Percentiles rank a stretch among this genome's conserved stretches.
Evolutionary conservation across 2,888 invertebrate genomes (phyloP).

Genomic region (Leptinotarsa tumamoca): DNA sequence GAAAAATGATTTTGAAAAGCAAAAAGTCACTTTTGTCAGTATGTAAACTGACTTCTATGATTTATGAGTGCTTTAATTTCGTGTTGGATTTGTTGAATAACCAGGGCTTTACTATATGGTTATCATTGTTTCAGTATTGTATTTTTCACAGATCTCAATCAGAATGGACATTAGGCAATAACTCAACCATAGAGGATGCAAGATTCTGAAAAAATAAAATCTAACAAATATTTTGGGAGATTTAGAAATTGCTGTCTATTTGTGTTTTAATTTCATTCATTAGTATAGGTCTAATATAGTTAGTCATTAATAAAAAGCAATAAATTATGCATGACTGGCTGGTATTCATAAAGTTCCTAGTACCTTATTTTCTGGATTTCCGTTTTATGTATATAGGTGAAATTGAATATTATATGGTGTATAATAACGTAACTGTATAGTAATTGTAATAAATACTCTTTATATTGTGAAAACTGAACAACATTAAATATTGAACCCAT

Average conservation of each 20-base stretch:
- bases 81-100: background rate
- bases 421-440: too few species aligned
- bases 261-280: background rate
- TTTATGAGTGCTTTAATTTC: background rate
- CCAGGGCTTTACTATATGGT: constrained; percentile 8
- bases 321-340: background rate
- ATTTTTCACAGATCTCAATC: constrained; percentile 36
- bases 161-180: constrained; percentile 29
- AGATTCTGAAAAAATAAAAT: constrained; percentile 1
- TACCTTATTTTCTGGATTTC: too few species aligned
- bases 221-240: background rate
- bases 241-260: constrained; percentile 2
- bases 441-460: too few species aligned
- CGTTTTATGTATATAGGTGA: too few species aligned
- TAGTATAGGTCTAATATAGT: too few species aligned
- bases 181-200: constrained; percentile 18
- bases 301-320: background rate
- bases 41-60: too few species aligned
- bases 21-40: too few species aligned
- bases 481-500: too few species aligned
- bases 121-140: background rate
- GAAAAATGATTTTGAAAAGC: too few species aligned
- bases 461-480: too few species aligned
- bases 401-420: background rate
- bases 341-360: background rate